phyloP scores from a whole-genome alignment of 1,140 invertebrate species.

The Oscheius sp. region DNA sequence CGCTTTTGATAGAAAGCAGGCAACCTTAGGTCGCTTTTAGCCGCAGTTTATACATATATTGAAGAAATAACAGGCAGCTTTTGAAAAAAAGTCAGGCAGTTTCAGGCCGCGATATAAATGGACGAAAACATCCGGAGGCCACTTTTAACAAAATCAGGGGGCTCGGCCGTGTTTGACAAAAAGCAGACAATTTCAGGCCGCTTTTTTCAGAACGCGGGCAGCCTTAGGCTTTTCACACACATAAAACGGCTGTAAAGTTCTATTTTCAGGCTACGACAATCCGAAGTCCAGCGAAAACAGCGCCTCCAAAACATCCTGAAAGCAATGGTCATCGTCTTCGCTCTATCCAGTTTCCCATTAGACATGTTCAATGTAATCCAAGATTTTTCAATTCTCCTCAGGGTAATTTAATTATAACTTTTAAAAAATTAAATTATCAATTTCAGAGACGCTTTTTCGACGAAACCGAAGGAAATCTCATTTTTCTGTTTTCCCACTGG shows the following conservation, averaged over 20 bases:
- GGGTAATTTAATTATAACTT: not conserved
- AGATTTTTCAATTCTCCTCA: constrained; percentile 31
- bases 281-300: constrained; percentile 38
- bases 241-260: not conserved
- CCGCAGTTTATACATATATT: no score
- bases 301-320: constrained; percentile 42
- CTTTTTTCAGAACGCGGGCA: no score
- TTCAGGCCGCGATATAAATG: no score
- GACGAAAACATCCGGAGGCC: no score
- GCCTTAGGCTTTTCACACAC: not conserved
- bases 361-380: constrained; percentile 44
- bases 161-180: no score
- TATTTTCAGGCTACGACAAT: constrained; percentile 16
- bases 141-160: no score
- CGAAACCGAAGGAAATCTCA: constrained; percentile 9
- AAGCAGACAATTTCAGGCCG: no score
- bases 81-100: no score
- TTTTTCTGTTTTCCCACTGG: constrained; percentile 42
- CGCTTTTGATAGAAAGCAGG: no score
- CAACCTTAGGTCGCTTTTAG: no score
- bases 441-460: not conserved
- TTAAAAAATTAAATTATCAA: not conserved
- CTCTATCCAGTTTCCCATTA: constrained; percentile 37
- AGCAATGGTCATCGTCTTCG: constrained; percentile 42
- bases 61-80: no score